Percentiles rank a stretch among this genome's conserved stretches.
phyloP scores from a whole-genome alignment of 2,888 invertebrate species.

The Epistrophella euchroma region DNA sequence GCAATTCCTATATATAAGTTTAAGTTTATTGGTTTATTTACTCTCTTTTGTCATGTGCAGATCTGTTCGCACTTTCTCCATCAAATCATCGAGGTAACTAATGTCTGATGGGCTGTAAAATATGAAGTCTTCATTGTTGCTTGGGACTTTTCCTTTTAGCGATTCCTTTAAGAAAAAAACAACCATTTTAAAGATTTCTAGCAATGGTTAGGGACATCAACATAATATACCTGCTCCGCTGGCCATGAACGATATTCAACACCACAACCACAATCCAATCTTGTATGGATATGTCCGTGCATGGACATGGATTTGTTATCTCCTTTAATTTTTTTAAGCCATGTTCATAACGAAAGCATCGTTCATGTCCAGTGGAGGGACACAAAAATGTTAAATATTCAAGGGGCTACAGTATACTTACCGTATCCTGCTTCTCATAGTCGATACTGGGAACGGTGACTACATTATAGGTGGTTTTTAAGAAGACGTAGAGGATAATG shows the following conservation, averaged over 20 bases:
- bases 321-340: too few relatives aligned
- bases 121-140: constrained; percentile 78
- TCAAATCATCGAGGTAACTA: constrained; percentile 76
- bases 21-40: constrained; percentile 66
- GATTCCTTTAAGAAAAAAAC: constrained; percentile 72
- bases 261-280: too few relatives aligned
- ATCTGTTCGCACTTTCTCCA: constrained; percentile 79
- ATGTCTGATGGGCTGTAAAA: constrained; percentile 78
- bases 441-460: constrained; percentile 49
- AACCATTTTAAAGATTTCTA: not conserved
- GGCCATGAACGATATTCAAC: too few relatives aligned
- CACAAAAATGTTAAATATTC: not conserved
- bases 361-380: too few relatives aligned
- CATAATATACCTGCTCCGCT: too few relatives aligned
- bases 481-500: constrained; percentile 74
- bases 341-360: too few relatives aligned
- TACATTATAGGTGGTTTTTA: constrained; percentile 77
- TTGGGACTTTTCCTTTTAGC: constrained; percentile 78
- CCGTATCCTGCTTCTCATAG: constrained; percentile 60
- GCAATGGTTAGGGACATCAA: not conserved
- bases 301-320: too few relatives aligned
- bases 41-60: constrained; percentile 78
- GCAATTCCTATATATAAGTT: not conserved
- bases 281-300: too few relatives aligned
- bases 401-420: constrained; percentile 39